phyloP scores from a whole-genome alignment of 2,888 invertebrate genomes.

The Lasioglossum oenotherae region DNA sequence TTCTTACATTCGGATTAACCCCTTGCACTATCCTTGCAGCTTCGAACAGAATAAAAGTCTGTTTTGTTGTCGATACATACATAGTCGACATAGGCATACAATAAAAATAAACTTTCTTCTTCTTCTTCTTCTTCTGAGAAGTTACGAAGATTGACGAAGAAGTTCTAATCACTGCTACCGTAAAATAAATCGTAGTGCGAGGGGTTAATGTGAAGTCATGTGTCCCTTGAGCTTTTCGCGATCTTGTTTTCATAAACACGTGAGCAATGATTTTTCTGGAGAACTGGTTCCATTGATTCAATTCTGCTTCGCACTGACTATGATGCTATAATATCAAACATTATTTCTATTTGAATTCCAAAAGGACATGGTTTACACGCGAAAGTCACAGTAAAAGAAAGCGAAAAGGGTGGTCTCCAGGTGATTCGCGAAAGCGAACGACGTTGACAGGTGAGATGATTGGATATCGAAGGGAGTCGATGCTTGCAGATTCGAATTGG shows the following conservation, averaged over 20 bases:
- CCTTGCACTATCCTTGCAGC: not conserved
- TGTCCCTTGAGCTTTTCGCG: not conserved
- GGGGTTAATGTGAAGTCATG: not conserved
- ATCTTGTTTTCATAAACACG: not conserved
- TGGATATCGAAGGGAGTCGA: not conserved
- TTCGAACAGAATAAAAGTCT: not conserved
- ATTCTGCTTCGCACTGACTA: not conserved
- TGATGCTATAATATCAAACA: not conserved
- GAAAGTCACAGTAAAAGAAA: not conserved
- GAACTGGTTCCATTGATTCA: not conserved
- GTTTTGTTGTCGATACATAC: not conserved
- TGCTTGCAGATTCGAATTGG: constrained; percentile 80
- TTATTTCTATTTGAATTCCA: not conserved
- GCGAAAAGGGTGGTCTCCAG: not conserved
- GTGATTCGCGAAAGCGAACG: not conserved
- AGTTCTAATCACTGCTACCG: no score
- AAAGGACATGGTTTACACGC: not conserved
- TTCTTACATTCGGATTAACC: not conserved
- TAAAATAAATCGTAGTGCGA: not conserved
- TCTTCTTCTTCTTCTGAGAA: not conserved
- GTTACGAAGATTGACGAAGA: not conserved
- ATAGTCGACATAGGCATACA: not conserved
- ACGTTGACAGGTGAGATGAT: not conserved
- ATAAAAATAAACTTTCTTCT: not conserved
- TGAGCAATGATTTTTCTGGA: not conserved